phyloP scores from a whole-genome alignment of 2,113 vertebrate genomes.

The Perca flavescens region DNA sequence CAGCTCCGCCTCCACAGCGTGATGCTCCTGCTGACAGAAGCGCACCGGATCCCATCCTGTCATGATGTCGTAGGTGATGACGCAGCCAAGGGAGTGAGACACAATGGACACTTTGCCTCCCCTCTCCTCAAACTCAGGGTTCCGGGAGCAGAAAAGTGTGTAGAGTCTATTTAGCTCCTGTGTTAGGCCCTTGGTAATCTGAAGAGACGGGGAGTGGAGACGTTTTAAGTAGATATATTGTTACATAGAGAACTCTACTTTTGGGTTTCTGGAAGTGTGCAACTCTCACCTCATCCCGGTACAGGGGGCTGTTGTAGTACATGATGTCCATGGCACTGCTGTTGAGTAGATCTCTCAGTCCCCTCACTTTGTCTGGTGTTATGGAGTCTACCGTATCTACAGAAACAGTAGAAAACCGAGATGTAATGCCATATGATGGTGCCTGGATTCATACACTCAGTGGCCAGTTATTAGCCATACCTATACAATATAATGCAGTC shows the following conservation, averaged over 20 bases:
- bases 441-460: background rate
- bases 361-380: constrained; percentile 97
- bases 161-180: constrained; percentile 96
- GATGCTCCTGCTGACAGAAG: constrained; percentile 93
- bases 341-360: constrained; percentile 96
- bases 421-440: background rate
- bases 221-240: background rate
- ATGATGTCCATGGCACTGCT: constrained; percentile 99
- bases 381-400: constrained; percentile 98
- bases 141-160: constrained; percentile 96
- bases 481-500: background rate
- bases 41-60: constrained; percentile 96
- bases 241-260: background rate
- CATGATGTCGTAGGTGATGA: constrained; percentile 99
- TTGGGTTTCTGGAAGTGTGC: background rate
- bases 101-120: constrained; percentile 98
- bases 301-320: constrained; percentile 99
- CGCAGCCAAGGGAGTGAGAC: constrained; percentile 97
- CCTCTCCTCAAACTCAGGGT: constrained; percentile 93
- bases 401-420: constrained; percentile 3
- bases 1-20: constrained; percentile 87
- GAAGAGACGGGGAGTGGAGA: constrained; percentile 3
- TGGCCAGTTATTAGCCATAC: background rate
- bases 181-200: constrained; percentile 97
- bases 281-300: constrained; percentile 91